These are phyloP conservation scores for Agriopis marginaria DNA, from an alignment of 2,888 invertebrate genomes.

Conservation along the genomic window DNA sequence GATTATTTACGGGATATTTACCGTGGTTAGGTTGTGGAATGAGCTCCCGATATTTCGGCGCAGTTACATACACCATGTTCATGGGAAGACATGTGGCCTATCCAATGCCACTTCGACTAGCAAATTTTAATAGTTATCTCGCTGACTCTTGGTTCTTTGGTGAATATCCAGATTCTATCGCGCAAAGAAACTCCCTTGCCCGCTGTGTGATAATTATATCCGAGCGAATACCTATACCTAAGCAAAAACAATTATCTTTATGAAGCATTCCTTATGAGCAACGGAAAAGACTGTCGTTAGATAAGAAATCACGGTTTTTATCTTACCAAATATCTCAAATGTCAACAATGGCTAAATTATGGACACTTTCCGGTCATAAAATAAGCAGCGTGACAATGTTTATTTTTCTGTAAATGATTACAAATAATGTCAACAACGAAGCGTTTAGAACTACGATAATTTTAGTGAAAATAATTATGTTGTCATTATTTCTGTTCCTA, in stretches of 20 bases:
- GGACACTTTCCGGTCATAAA: conserved; percentile 25
- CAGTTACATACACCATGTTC: too few relatives aligned
- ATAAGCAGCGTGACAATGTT: conserved; percentile 8
- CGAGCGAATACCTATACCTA: neutral
- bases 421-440: neutral
- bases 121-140: too few relatives aligned
- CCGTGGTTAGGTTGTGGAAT: too few relatives aligned
- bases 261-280: neutral
- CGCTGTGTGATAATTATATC: neutral
- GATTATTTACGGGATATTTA: too few relatives aligned
- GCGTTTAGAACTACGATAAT: neutral
- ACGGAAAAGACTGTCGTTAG: conserved; percentile 15
- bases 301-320: conserved; percentile 29
- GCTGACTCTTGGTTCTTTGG: too few relatives aligned
- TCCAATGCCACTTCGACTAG: too few relatives aligned
- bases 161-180: too few relatives aligned
- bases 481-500: neutral
- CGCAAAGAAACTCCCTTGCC: too few relatives aligned
- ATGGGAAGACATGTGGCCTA: too few relatives aligned
- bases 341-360: conserved; percentile 26
- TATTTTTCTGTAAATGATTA: conserved; percentile 7
- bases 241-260: neutral
- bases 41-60: too few relatives aligned
- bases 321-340: conserved; percentile 27
- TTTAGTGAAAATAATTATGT: neutral